Base-by-base conservation (phyloP, 1,140 invertebrate genomes). In the Trinorchestia longiramus region DNA sequence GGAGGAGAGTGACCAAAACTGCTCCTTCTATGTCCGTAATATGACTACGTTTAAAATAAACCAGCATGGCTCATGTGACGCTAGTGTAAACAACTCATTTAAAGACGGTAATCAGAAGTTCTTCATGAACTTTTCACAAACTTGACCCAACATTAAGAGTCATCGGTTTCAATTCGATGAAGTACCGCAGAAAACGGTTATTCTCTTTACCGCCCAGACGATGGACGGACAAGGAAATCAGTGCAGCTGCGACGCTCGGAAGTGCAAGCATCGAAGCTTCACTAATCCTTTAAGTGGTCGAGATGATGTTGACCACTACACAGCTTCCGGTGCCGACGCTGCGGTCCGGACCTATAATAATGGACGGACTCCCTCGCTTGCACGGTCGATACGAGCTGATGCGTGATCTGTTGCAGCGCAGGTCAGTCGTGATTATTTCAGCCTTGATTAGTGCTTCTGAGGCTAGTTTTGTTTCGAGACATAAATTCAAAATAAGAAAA, bases 251-350 rank as follows among this genome's bases (percentile, higher is more conserved):
- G 44, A 44, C 44, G 43, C 92, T 44, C 43, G 92, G 92, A 94
- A 94, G 92, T 45, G 92, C 44, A n/a, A 11, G 15, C 44, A 40
- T 3, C 92, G 36, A 40, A 94, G 43, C 92, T 94, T 43, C 92
- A 45, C 92, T 94, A 94, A 94, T 94, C 92, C 92, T 94, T 45
- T 94, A 94, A 94, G 92, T 94, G 92, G 92, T 44, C 15, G 92
- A 90, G 88, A 44, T 47, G 92, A 43, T 44, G 92, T 44, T 94
- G 92, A 94, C 92, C 92, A 47, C 92, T 94, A 44, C 44, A n/a
- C 92, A 47, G 92, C 92, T 94, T 94, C 92, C 92, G 45, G 92
- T 19, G 43, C 44, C 43, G 43, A 44, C 44, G 36, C 92, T 94
- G n/a, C n/a, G n/a, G 15, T 17, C 88, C 28, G 88, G 41, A 36